phyloP scores from a whole-genome alignment of 1,140 invertebrate genomes.

The Neoseiulus cucumeris region DNA sequence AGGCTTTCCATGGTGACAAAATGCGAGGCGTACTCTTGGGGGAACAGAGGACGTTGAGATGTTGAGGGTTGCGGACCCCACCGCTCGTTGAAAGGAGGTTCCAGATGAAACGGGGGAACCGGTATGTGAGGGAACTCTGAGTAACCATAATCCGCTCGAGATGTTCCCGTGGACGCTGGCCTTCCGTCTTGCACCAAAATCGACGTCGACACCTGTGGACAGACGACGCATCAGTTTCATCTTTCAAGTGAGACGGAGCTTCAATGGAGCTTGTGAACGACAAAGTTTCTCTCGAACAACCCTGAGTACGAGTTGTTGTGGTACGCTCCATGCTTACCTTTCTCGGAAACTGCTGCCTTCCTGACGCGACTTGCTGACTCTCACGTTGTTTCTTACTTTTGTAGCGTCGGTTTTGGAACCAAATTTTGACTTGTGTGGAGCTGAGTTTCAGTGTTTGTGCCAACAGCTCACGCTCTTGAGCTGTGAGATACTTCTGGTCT shows the following conservation, averaged over 20 bases:
- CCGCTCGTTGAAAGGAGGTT: too few species aligned
- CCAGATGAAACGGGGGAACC: too few species aligned
- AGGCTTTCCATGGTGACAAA: too few species aligned
- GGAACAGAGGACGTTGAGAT: too few species aligned
- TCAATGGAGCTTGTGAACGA: too few species aligned
- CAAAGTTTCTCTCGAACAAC: too few species aligned
- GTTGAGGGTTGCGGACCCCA: too few species aligned
- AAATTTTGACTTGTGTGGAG: constrained; percentile 25
- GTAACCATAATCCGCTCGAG: neutral
- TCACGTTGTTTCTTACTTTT: constrained; percentile 29
- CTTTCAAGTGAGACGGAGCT: too few species aligned
- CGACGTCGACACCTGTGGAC: neutral
- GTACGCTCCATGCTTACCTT: neutral
- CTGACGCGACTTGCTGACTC: neutral
- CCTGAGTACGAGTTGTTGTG: neutral
- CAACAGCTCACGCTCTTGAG: constrained; percentile 35
- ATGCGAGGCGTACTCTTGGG: too few species aligned
- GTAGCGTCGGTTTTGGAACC: constrained; percentile 36
- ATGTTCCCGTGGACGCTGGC: neutral
- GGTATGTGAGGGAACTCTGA: neutral
- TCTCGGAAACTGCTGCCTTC: neutral
- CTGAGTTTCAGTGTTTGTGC: constrained; percentile 27
- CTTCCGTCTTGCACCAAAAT: neutral
- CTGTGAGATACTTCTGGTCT: constrained; percentile 36
- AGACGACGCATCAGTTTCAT: neutral